These are phyloP conservation scores for Leucopternis melanops DNA, from an alignment of 2,113 vertebrate genomes.

Conservation along the genomic window DNA sequence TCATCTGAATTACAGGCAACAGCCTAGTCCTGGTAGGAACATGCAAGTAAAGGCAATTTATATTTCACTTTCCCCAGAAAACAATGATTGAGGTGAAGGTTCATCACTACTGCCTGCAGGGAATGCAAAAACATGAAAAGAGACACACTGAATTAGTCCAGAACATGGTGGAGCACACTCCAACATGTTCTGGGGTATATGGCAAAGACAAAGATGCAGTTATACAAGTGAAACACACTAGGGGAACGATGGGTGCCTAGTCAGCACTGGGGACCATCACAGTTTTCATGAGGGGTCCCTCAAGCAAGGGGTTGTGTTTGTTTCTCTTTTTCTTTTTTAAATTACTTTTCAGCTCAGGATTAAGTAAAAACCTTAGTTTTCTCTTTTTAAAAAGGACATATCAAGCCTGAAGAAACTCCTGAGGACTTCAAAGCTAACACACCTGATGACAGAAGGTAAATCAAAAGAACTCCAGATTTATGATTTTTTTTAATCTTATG, in stretches of 20 bases:
- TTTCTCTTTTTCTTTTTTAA: background rate
- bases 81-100: background rate
- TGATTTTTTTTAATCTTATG: background rate
- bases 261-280: background rate
- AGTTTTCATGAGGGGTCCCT: background rate
- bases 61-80: background rate
- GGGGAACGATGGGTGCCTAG: background rate
- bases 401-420: background rate
- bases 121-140: background rate
- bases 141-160: background rate
- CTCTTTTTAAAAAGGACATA: background rate
- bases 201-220: background rate
- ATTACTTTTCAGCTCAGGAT: background rate
- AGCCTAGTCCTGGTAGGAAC: background rate
- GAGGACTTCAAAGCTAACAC: constrained; percentile 2
- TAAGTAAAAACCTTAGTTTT: background rate
- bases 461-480: constrained; percentile 1
- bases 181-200: background rate
- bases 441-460: background rate
- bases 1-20: background rate
- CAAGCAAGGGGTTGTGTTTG: accelerated
- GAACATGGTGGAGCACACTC: accelerated
- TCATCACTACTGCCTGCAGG: background rate
- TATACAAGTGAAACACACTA: background rate
- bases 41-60: background rate